These are phyloP conservation scores for Tigriopus japonicus DNA, from an alignment of 1,140 invertebrate genomes.

Conservation along the genomic window DNA sequence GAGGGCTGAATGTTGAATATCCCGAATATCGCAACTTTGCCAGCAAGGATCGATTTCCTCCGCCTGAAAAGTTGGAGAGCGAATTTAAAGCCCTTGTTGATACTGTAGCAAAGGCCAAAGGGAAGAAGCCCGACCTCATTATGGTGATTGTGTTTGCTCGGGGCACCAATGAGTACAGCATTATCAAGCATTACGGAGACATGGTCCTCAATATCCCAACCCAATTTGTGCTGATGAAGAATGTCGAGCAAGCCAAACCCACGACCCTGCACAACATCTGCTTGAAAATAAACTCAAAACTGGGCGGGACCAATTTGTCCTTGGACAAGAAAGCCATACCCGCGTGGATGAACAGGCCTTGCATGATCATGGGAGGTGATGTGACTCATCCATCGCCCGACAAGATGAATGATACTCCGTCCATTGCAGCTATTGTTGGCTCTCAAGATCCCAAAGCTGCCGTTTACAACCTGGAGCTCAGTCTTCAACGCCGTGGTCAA, in stretches of 20 bases:
- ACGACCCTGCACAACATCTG: slow-evolving; percentile 38
- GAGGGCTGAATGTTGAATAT: background rate
- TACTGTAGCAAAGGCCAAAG: too few relatives aligned
- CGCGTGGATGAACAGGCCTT: slow-evolving; percentile 2
- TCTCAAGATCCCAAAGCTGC: slow-evolving; percentile 42
- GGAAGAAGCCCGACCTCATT: background rate
- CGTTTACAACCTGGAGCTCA: slow-evolving; percentile 29
- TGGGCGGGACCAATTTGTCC: slow-evolving; percentile 37
- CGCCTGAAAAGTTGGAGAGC: too few relatives aligned
- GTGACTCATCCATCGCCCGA: slow-evolving; percentile 43
- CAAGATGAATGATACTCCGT: slow-evolving; percentile 27
- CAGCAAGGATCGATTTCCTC: too few relatives aligned
- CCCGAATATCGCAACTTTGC: background rate
- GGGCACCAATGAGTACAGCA: background rate
- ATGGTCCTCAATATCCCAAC: background rate
- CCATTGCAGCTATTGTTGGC: slow-evolving; percentile 38
- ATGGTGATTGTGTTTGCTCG: background rate
- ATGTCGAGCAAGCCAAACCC: background rate
- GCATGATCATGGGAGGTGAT: slow-evolving; percentile 42
- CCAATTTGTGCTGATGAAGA: slow-evolving; percentile 10
- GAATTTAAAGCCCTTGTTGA: too few relatives aligned
- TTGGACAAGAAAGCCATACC: slow-evolving; percentile 33
- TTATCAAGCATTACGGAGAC: background rate
- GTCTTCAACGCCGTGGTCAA: background rate
- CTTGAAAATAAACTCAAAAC: slow-evolving; percentile 43